These are phyloP conservation scores for Argentina silus DNA, from an alignment of 2,797 vertebrate species.

Conservation along the genomic window DNA sequence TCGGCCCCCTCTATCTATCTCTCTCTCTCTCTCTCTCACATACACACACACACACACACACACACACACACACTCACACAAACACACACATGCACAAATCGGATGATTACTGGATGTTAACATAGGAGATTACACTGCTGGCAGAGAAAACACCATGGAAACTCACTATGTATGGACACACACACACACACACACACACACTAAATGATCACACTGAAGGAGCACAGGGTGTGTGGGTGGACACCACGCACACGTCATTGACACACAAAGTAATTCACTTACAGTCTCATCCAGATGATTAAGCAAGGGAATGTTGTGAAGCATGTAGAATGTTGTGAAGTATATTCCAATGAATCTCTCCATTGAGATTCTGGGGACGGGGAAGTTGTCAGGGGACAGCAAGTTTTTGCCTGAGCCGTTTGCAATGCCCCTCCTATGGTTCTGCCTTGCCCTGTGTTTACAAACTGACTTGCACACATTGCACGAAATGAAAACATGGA, in stretches of 20 bases:
- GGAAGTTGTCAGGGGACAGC: too few relatives aligned
- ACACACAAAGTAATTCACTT: background rate
- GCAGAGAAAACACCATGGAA: conserved; percentile 46
- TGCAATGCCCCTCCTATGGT: too few relatives aligned
- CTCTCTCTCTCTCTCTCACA: background rate
- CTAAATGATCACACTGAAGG: background rate
- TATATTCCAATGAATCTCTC: too few relatives aligned
- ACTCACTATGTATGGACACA: conserved; percentile 23
- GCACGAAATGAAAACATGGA: background rate
- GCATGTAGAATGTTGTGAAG: background rate
- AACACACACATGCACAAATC: conserved; percentile 52
- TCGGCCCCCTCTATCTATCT: background rate
- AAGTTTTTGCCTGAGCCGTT: too few relatives aligned
- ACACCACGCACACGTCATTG: background rate
- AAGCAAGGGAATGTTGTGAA: background rate
- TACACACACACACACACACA: background rate
- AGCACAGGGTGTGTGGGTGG: too few relatives aligned
- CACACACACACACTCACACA: background rate
- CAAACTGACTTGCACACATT: too few relatives aligned
- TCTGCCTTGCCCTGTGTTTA: too few relatives aligned
- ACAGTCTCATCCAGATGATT: background rate
- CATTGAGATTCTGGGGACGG: too few relatives aligned
- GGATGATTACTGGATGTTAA: conserved; percentile 71
- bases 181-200: background rate
- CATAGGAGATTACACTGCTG: conserved; percentile 62